Percentiles rank a stretch among this genome's conserved stretches.
Evolutionary conservation across 2,888 invertebrate species (phyloP).

Genomic region (Spisula solida): DNA sequence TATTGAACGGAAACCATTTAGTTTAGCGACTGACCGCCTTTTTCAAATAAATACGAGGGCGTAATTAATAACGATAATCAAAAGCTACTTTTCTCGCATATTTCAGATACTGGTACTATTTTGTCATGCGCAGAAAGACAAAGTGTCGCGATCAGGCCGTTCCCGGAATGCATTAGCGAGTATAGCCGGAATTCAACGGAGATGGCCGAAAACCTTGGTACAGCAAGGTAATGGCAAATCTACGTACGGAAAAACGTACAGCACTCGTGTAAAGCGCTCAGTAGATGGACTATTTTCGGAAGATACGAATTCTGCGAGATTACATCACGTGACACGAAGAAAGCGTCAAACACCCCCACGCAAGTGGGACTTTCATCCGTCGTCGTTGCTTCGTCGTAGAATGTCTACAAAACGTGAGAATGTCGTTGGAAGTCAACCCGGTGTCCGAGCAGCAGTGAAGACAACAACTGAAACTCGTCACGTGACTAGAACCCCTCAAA

Average conservation of each 20-base stretch:
- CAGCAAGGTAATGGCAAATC: neutral
- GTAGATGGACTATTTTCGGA: neutral
- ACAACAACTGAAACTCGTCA: neutral
- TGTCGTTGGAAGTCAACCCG: neutral
- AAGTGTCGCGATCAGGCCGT: neutral
- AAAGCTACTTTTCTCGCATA: neutral
- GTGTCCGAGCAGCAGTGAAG: neutral
- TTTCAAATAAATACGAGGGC: no score
- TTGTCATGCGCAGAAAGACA: constrained; percentile 2
- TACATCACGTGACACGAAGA: neutral
- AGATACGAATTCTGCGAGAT: neutral
- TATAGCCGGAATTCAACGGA: constrained; percentile 13
- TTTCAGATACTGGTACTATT: neutral
- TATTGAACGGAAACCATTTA: no score
- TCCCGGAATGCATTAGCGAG: neutral
- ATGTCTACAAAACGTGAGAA: neutral
- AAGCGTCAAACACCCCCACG: neutral
- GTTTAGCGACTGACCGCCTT: no score
- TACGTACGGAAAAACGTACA: neutral
- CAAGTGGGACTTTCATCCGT: constrained; percentile 40
- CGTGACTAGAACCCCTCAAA: neutral
- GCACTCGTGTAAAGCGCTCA: neutral
- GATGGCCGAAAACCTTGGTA: neutral
- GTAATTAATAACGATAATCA: no score
- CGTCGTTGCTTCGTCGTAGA: constrained; percentile 21